A percentile compares a stretch with the other conserved stretches of the same genome.
These are phyloP conservation scores for Trissoscelio sp. DNA, from an alignment of 2,888 invertebrate species.

Conservation along the genomic window DNA sequence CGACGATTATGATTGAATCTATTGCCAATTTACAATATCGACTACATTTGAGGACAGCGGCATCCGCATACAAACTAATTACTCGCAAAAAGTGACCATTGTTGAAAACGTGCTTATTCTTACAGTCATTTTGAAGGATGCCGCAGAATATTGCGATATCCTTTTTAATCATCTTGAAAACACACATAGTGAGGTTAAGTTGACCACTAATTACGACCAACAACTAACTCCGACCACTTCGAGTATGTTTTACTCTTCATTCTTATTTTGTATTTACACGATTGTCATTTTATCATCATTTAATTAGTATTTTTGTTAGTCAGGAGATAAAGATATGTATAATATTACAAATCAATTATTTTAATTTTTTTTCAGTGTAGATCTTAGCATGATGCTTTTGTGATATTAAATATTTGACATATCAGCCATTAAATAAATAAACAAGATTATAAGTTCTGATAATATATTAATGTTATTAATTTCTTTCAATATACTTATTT, in stretches of 20 bases:
- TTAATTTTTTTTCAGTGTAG: too few species aligned
- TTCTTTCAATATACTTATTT: too few species aligned
- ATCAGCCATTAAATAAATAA: too few species aligned
- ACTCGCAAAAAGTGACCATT: not conserved
- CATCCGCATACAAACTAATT: not conserved
- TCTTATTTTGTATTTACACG: not conserved
- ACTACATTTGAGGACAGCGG: conserved; percentile 3
- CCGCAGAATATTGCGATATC: conserved; percentile 32
- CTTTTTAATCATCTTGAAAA: conserved; percentile 39
- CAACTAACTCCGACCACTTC: conserved; percentile 5
- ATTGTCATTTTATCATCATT: not conserved
- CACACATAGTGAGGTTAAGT: conserved; percentile 60
- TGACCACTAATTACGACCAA: conserved; percentile 47
- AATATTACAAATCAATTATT: too few species aligned
- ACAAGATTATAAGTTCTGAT: too few species aligned
- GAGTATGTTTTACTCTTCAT: conserved; percentile 21
- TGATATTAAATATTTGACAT: too few species aligned
- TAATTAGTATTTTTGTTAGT: too few species aligned
- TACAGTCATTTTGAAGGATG: conserved; percentile 27
- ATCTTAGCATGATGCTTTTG: too few species aligned
- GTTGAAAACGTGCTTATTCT: not conserved
- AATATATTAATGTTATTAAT: too few species aligned
- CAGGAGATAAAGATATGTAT: too few species aligned
- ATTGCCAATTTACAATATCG: not conserved
- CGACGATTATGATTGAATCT: conserved; percentile 20